phyloP scores from a whole-genome alignment of 2,113 vertebrate genomes.

The Eublepharis macularius region DNA sequence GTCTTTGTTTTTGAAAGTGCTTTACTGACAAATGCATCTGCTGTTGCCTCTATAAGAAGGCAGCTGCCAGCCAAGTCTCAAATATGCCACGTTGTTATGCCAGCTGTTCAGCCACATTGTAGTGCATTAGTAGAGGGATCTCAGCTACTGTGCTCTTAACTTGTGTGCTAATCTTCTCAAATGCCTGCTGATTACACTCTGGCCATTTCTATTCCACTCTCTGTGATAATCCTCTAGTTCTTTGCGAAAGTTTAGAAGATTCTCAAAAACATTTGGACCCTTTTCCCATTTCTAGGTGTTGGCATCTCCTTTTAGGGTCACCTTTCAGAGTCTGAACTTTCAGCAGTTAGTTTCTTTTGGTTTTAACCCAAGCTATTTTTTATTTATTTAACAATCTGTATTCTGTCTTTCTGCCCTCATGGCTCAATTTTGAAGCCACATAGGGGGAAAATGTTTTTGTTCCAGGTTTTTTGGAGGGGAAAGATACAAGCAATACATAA shows the following conservation, averaged over 20 bases:
- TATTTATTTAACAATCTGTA: too few species aligned
- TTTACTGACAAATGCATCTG: not conserved
- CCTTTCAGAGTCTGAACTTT: not conserved
- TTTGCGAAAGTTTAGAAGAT: not conserved
- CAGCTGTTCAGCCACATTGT: not conserved
- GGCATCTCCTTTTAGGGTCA: not conserved
- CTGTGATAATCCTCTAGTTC: not conserved
- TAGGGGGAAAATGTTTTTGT: too few species aligned
- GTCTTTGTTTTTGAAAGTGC: not conserved
- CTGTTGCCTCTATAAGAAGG: not conserved
- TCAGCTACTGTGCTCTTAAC: not conserved
- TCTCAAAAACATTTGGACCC: not conserved
- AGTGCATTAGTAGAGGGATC: not conserved
- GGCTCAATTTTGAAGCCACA: too few species aligned
- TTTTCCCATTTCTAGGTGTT: not conserved
- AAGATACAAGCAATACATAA: too few species aligned
- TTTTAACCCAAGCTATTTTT: not conserved
- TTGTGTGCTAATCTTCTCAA: slow-evolving; percentile 11
- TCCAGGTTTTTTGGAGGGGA: too few species aligned
- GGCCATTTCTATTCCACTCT: not conserved
- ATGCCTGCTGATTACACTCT: not conserved
- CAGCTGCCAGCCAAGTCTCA: not conserved
- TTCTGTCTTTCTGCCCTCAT: too few species aligned
- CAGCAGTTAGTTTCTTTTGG: not conserved
- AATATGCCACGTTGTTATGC: not conserved